phyloP scores from a whole-genome alignment of 2,888 invertebrate genomes.

The Chironomus riparius region DNA sequence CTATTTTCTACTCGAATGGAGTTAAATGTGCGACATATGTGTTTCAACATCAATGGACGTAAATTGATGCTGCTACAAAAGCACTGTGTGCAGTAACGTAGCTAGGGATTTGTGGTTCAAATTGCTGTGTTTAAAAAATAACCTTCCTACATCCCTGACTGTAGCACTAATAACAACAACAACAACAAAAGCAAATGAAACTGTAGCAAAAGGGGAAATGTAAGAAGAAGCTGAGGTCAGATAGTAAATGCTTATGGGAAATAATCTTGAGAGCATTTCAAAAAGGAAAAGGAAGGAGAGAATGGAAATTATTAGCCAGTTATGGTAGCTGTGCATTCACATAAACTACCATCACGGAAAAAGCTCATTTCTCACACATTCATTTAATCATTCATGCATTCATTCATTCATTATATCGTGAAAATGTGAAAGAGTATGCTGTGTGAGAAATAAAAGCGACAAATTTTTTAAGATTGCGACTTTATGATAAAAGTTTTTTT shows the following conservation, averaged over 20 bases:
- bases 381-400: neutral
- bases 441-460: neutral
- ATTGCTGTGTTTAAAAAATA: too few species aligned
- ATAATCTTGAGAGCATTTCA: neutral
- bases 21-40: neutral
- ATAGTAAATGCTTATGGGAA: neutral
- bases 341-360: neutral
- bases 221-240: neutral
- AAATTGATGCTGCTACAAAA: neutral
- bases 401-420: neutral
- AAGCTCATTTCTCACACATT: neutral
- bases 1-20: neutral
- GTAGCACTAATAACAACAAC: too few species aligned
- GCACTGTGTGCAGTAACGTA: neutral
- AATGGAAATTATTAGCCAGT: neutral
- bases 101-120: too few species aligned
- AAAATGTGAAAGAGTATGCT: neutral
- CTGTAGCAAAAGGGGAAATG: neutral
- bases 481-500: neutral
- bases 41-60: neutral
- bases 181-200: neutral
- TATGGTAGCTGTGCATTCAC: neutral
- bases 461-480: neutral
- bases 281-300: neutral
- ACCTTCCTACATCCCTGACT: too few species aligned